Conservation (phyloP, 2,113 vertebrate genomes). For the Saiga tatarica region DNA sequence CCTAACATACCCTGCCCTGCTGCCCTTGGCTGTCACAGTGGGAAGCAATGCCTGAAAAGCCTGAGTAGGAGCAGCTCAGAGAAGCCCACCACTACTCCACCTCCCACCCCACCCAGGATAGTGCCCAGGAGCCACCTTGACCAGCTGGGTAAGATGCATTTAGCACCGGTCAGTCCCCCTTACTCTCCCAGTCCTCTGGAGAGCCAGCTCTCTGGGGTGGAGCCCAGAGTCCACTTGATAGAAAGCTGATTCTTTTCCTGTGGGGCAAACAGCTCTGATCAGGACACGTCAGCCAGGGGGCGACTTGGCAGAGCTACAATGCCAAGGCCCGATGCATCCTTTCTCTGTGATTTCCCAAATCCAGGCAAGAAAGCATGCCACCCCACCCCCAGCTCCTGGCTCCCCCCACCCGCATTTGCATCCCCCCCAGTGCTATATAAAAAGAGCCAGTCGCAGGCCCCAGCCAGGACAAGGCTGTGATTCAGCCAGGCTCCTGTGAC, state of each 20-base stretch:
- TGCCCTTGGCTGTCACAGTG: background rate
- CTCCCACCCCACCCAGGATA: background rate
- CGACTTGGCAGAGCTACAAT: background rate
- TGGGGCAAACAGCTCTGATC: constrained; percentile 11
- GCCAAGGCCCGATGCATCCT: background rate
- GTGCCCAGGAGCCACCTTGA: background rate
- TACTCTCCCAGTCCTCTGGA: background rate
- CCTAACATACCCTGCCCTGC: background rate
- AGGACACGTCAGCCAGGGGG: background rate
- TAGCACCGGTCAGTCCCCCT: background rate
- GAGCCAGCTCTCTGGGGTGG: background rate
- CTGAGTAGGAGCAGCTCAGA: background rate
- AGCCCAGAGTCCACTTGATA: background rate
- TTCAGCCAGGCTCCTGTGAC: constrained; percentile 73
- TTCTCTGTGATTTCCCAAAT: constrained; percentile 44
- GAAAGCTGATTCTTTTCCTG: constrained; percentile 51
- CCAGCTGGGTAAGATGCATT: background rate
- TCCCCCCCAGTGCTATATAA: constrained; percentile 8
- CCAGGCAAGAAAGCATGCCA: constrained; percentile 29
- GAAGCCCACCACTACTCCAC: background rate
- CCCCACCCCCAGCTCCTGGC: background rate
- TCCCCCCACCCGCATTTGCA: constrained; percentile 28
- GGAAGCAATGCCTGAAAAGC: background rate
- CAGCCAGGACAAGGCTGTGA: constrained; percentile 72
- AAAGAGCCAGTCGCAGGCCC: constrained; percentile 27